phyloP scores from a whole-genome alignment of 2,797 vertebrate genomes.

The Silurus aristotelis region DNA sequence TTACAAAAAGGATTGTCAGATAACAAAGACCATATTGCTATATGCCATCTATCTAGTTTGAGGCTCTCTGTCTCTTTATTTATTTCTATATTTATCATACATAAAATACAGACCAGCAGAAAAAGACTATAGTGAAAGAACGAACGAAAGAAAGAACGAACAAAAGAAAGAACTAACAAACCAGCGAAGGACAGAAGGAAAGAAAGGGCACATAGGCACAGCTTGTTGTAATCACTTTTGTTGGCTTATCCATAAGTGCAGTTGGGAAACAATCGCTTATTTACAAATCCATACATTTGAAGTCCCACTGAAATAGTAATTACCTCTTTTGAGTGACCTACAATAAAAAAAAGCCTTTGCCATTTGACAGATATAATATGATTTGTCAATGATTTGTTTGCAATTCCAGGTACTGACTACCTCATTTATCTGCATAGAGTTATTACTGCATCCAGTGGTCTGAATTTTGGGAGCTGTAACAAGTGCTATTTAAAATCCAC shows the following conservation, averaged over 20 bases:
- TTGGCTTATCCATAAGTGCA: background rate
- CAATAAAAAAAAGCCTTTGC: background rate
- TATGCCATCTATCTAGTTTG: conserved; percentile 85
- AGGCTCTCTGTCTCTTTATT: conserved; percentile 70
- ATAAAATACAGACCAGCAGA: conserved; percentile 15
- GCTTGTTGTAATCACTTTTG: background rate
- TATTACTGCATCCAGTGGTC: background rate
- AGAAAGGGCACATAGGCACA: background rate
- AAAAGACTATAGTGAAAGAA: conserved; percentile 53
- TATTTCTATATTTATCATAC: background rate
- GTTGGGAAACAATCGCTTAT: background rate
- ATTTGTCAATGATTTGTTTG: background rate
- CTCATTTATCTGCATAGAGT: background rate
- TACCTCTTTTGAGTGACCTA: background rate
- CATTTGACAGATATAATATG: background rate
- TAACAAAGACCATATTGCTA: conserved; percentile 83
- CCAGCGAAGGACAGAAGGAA: background rate
- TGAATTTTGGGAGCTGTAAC: background rate
- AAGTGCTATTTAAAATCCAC: background rate
- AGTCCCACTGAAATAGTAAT: background rate
- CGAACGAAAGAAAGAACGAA: conserved; percentile 53
- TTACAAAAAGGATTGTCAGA: conserved; percentile 83
- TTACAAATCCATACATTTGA: background rate
- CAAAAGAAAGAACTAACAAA: background rate
- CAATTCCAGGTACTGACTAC: background rate